Evolutionary conservation across 2,113 vertebrate species (phyloP), one percentile per base, ranked within the genome.

Genomic region (Chamaetylas fuelleborni): DNA sequence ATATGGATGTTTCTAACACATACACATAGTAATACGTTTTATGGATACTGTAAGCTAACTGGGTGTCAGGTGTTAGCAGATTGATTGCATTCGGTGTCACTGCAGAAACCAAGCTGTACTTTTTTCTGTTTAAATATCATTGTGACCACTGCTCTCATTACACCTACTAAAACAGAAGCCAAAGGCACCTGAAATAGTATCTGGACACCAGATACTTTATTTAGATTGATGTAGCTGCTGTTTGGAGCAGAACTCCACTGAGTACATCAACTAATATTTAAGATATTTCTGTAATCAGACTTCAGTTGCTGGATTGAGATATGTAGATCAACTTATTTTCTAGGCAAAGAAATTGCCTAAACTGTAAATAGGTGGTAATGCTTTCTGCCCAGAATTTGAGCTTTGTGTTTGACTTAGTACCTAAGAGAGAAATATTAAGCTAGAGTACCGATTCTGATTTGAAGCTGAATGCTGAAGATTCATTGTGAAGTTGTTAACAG

Each of bases 1-100:
- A 85, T 87, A 86, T 73, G 90, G 38, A 90, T 81, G 82, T 94
- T 92, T 93, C 87, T 92, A 72, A 31, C 65, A 42, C 38, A 29
- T 86, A 58, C 42, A 38, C 29, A 8, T 71, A 66, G 56, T 66
- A 80, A 67, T 88, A 38, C 36, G 20, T 81, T 94, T 92, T 93
- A 93, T 77, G 87, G 72, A n/a, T 81, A 29, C 66, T 14, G 11
- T 79, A 81, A 88, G 56, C 66, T 83, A 80, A 58, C 6, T 9
- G 19, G 24, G 34, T 91, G 66, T 80, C 79, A 61, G 58, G 73
- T 88, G 79, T 90, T 70, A 77, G 93, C 81, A 81, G 88, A 90
- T 69, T 77, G 85, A 92, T 86, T 47, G 48, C 31, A 4, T 88
- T 96, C 9, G 12, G 18, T 48, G 19, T 73, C 82, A 56, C 8